Evolutionary conservation across 1,140 invertebrate genomes (phyloP).

Genomic region (Hycleus cichorii): DNA sequence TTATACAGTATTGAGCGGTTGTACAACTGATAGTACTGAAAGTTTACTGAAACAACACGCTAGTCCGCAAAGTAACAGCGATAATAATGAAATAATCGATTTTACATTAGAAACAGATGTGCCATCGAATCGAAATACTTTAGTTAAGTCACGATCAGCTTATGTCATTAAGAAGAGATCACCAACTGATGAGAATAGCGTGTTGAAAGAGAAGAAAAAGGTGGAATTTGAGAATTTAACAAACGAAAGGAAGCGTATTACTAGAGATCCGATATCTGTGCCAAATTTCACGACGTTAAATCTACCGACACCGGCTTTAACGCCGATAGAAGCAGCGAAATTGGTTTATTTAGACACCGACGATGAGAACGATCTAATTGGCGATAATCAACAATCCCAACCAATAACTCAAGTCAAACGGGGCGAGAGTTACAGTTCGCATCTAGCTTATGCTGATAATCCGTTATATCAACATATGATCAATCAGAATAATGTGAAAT

Average conservation of each 20-base stretch:
- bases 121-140: conserved; percentile 36
- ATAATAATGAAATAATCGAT: conserved; percentile 15
- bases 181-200: conserved; percentile 20
- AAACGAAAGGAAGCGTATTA: conserved; percentile 40
- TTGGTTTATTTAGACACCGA: conserved; percentile 65
- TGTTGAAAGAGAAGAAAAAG: conserved; percentile 32
- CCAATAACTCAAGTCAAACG: conserved; percentile 27
- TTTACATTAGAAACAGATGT: conserved; percentile 31
- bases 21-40: conserved; percentile 56
- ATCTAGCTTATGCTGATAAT: conserved; percentile 52
- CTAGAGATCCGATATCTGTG: conserved; percentile 66
- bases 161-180: conserved; percentile 50
- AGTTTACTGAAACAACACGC: conserved; percentile 46
- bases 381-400: background rate
- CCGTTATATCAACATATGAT: conserved; percentile 52
- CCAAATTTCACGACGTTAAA: conserved; percentile 64
- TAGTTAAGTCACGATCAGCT: conserved; percentile 57
- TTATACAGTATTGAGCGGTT: conserved; percentile 58
- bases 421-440: conserved; percentile 53
- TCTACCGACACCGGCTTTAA: conserved; percentile 57
- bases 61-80: conserved; percentile 20
- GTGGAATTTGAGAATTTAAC: conserved; percentile 37
- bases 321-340: conserved; percentile 59
- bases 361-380: conserved; percentile 50
- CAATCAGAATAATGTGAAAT: conserved; percentile 40